Percentiles rank a stretch among this genome's conserved stretches.
Conservation (phyloP, 2,888 invertebrate genomes). For the Agrochola lota region DNA sequence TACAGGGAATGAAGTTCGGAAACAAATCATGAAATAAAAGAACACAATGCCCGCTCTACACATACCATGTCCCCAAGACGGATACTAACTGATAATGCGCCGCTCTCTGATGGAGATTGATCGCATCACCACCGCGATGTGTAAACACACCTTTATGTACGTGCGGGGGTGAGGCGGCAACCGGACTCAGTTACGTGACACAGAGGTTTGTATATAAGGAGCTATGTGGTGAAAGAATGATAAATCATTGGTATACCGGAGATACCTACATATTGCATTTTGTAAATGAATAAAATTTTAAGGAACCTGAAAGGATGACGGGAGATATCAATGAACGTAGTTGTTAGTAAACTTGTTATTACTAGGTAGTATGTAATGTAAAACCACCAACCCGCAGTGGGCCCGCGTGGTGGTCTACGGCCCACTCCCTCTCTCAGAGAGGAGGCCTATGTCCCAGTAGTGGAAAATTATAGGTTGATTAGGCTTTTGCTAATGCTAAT, state of each 20-base stretch:
- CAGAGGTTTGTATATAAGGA: constrained; percentile 26
- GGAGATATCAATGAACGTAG: background rate
- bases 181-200: constrained; percentile 81
- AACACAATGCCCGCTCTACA: constrained; percentile 68
- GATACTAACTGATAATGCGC: constrained; percentile 84
- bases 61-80: constrained; percentile 72
- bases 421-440: background rate
- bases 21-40: background rate
- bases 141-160: constrained; percentile 85
- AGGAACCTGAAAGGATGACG: background rate
- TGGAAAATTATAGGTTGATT: background rate
- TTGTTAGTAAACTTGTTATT: background rate
- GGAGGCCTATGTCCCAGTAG: background rate
- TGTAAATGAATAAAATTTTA: background rate
- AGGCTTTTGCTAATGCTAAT: background rate
- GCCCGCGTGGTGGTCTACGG: background rate
- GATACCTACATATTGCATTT: background rate
- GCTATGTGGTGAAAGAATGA: background rate
- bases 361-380: background rate
- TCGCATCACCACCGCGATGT: constrained; percentile 75
- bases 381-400: background rate
- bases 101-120: constrained; percentile 88
- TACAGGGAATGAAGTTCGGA: background rate
- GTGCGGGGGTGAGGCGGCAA: constrained; percentile 66
- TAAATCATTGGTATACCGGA: background rate